Conservation (phyloP, 2,797 vertebrate genomes). For the Allobates femoralis region DNA sequence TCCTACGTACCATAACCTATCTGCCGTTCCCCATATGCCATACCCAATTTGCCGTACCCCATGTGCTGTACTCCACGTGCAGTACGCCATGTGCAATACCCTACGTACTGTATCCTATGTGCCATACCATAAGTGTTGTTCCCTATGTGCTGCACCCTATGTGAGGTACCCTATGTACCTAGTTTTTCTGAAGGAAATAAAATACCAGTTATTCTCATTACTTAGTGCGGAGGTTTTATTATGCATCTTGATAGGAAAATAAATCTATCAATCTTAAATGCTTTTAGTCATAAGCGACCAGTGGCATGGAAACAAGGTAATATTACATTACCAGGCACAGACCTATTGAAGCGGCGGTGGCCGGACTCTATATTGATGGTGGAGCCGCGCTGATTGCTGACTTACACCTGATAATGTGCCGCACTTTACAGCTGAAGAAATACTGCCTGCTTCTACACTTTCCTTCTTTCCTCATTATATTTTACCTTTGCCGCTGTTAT, state of each 20-base stretch:
- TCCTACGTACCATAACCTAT: too few species aligned
- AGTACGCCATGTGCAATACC: too few species aligned
- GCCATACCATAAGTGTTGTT: too few species aligned
- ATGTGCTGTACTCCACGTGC: too few species aligned
- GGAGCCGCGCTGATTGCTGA: constrained; percentile 9
- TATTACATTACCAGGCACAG: constrained; percentile 44
- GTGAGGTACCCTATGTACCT: not conserved
- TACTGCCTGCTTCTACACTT: not conserved
- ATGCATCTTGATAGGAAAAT: constrained; percentile 16
- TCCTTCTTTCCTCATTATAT: constrained; percentile 6
- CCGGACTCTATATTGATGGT: constrained; percentile 36
- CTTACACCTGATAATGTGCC: not conserved
- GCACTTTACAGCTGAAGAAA: constrained; percentile 1
- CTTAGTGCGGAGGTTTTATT: not conserved
- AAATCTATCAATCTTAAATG: constrained; percentile 48
- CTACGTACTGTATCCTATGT: too few species aligned
- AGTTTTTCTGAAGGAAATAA: not conserved
- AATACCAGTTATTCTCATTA: not conserved
- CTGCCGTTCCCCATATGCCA: too few species aligned
- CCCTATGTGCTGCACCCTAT: too few species aligned
- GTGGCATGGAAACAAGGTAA: constrained; percentile 27
- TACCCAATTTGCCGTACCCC: too few species aligned
- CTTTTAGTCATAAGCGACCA: constrained; percentile 53
- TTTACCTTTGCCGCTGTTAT: not conserved
- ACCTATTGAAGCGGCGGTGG: not conserved